phyloP scores from a whole-genome alignment of 53 echinoderm and acorn worm genomes.

The Henricia sp. region DNA sequence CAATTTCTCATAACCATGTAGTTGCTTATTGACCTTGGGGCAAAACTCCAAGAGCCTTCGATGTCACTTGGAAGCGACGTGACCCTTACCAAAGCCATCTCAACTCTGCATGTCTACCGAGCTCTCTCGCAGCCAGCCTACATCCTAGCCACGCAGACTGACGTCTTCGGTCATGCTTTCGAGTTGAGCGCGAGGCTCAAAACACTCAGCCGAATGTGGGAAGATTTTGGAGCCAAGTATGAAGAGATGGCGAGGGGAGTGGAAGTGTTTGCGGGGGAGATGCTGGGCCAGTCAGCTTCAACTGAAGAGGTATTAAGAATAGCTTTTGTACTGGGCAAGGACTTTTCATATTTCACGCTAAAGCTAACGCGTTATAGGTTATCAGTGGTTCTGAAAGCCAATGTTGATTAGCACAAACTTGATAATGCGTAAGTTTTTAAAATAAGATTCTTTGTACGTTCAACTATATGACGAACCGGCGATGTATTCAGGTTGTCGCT shows the following conservation, averaged over 20 bases:
- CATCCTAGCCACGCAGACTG: conserved; percentile 40
- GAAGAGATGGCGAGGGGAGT: conserved; percentile 23
- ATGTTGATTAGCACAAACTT: not conserved
- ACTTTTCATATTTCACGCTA: not conserved
- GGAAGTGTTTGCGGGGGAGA: conserved; percentile 39
- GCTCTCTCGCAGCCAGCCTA: conserved; percentile 57
- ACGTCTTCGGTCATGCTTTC: conserved; percentile 53
- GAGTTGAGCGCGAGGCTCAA: conserved; percentile 28
- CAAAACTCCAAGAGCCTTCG: not conserved
- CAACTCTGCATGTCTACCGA: conserved; percentile 53
- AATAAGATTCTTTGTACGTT: not conserved
- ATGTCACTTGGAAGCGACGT: conserved; percentile 22
- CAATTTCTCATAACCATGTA: not conserved
- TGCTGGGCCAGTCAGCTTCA: conserved; percentile 29
- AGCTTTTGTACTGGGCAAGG: too few species aligned
- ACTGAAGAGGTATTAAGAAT: conserved; percentile 35
- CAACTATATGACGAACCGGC: not conserved
- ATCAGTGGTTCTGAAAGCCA: not conserved
- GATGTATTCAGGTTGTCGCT: not conserved
- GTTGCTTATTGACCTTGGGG: conserved; percentile 23
- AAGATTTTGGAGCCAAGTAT: conserved; percentile 43
- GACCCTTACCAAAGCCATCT: conserved; percentile 39
- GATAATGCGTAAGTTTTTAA: not conserved
- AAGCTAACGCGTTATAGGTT: not conserved
- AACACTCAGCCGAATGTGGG: conserved; percentile 15